Evolutionary conservation across 2,797 vertebrate genomes (phyloP), one percentile per base, ranked within the genome.

Genomic region (Sebastes steindachneri): DNA sequence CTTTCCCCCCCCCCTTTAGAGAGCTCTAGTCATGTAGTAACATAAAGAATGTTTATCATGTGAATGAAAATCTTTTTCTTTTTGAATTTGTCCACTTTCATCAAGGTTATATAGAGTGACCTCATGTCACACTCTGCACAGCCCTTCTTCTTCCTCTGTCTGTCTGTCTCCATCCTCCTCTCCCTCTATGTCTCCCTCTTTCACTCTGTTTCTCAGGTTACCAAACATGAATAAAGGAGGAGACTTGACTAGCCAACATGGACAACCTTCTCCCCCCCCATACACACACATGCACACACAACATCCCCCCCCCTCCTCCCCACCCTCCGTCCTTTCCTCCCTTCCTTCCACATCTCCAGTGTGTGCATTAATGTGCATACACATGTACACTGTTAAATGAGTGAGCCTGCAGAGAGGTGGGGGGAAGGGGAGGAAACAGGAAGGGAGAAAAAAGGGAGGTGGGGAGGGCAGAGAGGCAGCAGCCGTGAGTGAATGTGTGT

Each of bases 321-420:
- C 67, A 73, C 19, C 19, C 48, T 17, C 41, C 41, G 5, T 45
- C 41, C 45, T 17, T 48, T 78, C 55, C 72, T 68, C 73, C 65
- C 73, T 64, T 3, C 41, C 69, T 65, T 78, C 65, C 58, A 68
- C 86, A 69, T 75, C 71, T 75, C 71, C 73, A 88, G 74, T 75
- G 77, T 87, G 69, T 90, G 85, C 81, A 73, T 89, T 92, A 89
- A 85, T 63, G 88, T 90, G 91, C 92, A 91, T 88, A 85, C 83
- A 89, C 88, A 86, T 93, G 91, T 87, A 92, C 88, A 77, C 87
- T 69, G 85, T 90, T 90, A 92, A 95, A 92, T 92, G 93, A 94
- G 88, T 91, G 88, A 93, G 84, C 85, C 90, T 93, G 95, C 94
- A 92, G 84, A 90, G 80, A 80, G 88, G 73, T 78, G 75, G 90